These are phyloP conservation scores for Sinotaia quadrata DNA, from an alignment of 2,888 invertebrate species.

Conservation along the genomic window DNA sequence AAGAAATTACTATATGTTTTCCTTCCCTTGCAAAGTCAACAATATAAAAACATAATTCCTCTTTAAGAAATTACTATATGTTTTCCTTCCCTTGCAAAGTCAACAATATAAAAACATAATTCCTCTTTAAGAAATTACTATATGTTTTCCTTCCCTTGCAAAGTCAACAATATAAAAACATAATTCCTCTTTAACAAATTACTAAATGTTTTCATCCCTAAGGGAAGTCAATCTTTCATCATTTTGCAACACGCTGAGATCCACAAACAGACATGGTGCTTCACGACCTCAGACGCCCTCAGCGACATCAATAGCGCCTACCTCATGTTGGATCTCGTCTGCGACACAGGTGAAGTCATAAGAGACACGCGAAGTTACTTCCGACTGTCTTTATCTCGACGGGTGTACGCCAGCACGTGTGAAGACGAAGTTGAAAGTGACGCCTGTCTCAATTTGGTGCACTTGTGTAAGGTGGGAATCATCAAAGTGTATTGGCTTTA, in stretches of 20 bases:
- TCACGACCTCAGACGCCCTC: conserved; percentile 48
- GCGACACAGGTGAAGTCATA: conserved; percentile 43
- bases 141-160: no score
- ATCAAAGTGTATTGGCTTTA: no score
- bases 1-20: no score
- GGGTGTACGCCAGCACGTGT: conserved; percentile 46
- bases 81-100: no score
- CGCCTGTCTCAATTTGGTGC: conserved; percentile 45
- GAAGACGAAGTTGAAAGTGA: conserved; percentile 49
- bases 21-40: no score
- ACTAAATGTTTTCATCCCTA: no score
- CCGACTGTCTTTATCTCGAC: conserved; percentile 31
- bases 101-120: no score
- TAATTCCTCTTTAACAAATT: no score
- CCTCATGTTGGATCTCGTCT: conserved; percentile 57
- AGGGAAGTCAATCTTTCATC: conserved; percentile 48
- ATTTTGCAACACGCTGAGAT: conserved; percentile 42
- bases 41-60: no score
- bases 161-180: no score
- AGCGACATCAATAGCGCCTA: conserved; percentile 47
- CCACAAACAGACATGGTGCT: conserved; percentile 44
- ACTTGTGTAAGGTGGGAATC: conserved; percentile 43
- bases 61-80: no score
- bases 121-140: no score
- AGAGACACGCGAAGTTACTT: conserved; percentile 35